Base-by-base conservation (phyloP, 2,113 vertebrate species). In the Psammodynastes pulverulentus region DNA sequence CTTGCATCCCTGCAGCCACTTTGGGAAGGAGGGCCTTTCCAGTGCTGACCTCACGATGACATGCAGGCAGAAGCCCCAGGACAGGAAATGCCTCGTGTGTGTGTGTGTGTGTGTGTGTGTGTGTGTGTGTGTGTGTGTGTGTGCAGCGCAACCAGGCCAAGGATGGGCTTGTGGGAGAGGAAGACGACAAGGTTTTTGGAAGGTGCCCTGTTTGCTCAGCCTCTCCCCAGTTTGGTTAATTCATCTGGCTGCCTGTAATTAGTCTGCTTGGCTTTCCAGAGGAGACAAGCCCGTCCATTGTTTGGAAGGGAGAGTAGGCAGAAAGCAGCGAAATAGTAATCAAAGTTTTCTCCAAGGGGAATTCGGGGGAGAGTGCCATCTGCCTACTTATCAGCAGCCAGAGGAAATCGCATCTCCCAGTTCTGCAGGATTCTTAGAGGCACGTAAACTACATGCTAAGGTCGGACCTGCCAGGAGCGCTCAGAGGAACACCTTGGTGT, bases 241-340 rank as follows among this genome's bases (percentile, higher is more conserved):
- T 90, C 89, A 23, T 0, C 34, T 29, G 13, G 46, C 56, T 45
- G 56, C 29, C 86, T 67, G 21, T 52, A n/a, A 88, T 92, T 87
- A 87, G 84, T 91, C 29, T 87, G 90, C 56, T 48, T 87, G 5
- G 56, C 23, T 62, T 67, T 92, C 15, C 19, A 53, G 84, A n/a
- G 23, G 86, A 88, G 62, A 56, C 9, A 6, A 88, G 39, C 15
- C 8, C 86, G 13, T 54, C 43, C 1, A 67, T 79, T 88, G 39
- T 54, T 88, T 84, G 86, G 86, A 19, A 29, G 49, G 86, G 56
- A 84, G 45, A 79, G 24, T 7, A 53, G 79, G 49, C 91, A 84
- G 87, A 89, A 92, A 67, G 86, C 91, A 92, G 86, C 0, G 3
- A 92, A 88, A 79, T 24, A n/a, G 54, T 88, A 53, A 91, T 39